Evolutionary conservation across 2,113 vertebrate species (phyloP).

Genomic region (Lipotes vexillifer): DNA sequence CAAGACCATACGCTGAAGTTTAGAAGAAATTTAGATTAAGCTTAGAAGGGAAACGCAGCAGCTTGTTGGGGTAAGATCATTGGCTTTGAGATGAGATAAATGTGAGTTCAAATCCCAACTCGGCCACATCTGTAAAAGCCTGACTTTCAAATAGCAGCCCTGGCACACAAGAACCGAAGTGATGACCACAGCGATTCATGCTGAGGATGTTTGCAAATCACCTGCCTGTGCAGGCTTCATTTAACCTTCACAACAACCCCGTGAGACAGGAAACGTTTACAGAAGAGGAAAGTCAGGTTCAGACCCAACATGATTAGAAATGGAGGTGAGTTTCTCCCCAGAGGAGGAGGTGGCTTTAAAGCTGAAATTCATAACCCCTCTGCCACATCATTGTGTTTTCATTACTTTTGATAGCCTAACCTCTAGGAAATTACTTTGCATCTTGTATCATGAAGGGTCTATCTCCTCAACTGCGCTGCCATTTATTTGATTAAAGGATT

Average conservation of each 20-base stretch:
- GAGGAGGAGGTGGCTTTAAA: no score
- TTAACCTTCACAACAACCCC: neutral
- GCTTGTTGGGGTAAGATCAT: neutral
- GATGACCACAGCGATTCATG: accelerated
- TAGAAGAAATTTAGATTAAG: neutral
- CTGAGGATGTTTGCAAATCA: neutral
- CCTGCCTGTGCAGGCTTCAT: neutral
- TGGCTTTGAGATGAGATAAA: neutral
- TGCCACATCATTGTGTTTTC: neutral
- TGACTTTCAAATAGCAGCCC: neutral
- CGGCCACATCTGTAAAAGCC: neutral
- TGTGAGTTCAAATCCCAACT: neutral
- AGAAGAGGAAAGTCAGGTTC: neutral
- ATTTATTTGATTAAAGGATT: neutral
- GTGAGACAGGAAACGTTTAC: neutral
- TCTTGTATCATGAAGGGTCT: neutral
- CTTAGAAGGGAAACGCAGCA: neutral
- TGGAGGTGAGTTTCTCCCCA: neutral
- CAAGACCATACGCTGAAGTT: neutral
- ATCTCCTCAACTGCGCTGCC: neutral
- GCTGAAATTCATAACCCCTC: neutral
- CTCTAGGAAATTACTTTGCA: neutral
- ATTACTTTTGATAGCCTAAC: neutral
- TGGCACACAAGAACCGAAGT: accelerated
- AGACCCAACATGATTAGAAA: neutral